Base-by-base conservation (phyloP, 2,888 invertebrate species). In the Plebejus argus region DNA sequence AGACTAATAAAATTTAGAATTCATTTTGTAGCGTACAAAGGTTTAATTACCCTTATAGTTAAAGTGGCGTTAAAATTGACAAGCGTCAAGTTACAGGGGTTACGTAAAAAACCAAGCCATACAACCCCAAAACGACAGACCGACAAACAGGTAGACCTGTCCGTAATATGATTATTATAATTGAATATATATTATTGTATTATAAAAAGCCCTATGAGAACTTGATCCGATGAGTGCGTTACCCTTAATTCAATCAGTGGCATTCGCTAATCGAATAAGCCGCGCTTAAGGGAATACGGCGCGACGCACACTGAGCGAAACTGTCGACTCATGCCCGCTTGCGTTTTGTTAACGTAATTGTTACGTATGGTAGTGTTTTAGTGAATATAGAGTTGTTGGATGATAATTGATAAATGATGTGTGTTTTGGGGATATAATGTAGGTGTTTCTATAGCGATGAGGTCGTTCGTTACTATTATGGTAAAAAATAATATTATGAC, bases 201-300 rank as follows among this genome's bases (percentile, higher is more conserved):
- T 79, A 79, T 76, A 81, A 80, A 78, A 85, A 86, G 84, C 85
- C 83, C 81, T 84, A 83, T 83, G 82, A 86, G 83, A 87, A 85
- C 85, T 83, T 83, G 87, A 87, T 85, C 87, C 84, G 81, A 79
- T 81, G 81, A 82, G 86, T 88, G 81, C 89, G 86, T 89, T 89
- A 86, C 90, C 92, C 89, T 93, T 93, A 93, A 93, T 93, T 93
- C 92, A 92, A 94, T 93, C 91, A 93, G 87, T 85, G 85, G 84
- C 85, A 84, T 86, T 85, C 86, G 85, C 91, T 93, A 94, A 94
- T 94, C 93, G 88, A 93, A 94, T 94, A 93, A 94, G 92, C 92
- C 89, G 88, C 84, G 86, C 87, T 90, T 87, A 88, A 88, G 87
- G 86, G 88, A 89, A 87, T 88, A 86, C 86, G 89, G 87, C 85